Conservation (phyloP, 2,888 invertebrate species). For the Hermodice carunculata region DNA sequence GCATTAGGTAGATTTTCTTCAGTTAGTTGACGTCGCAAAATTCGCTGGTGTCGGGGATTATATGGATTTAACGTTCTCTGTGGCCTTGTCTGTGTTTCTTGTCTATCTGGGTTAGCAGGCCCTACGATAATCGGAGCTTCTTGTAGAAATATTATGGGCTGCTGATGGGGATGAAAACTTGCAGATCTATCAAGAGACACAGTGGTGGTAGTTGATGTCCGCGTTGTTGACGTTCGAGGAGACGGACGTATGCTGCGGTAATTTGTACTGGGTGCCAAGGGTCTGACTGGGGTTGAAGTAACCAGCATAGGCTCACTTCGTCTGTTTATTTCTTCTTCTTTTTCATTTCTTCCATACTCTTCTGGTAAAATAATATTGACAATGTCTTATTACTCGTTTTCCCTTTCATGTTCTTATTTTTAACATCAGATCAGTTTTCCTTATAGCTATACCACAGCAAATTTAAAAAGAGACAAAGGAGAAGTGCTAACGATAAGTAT, state of each 20-base stretch:
- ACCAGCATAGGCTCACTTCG: neutral
- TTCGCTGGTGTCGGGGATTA: slow-evolving; percentile 30
- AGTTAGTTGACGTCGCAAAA: slow-evolving; percentile 11
- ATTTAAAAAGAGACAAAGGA: too few species aligned
- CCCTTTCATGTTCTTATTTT: too few species aligned
- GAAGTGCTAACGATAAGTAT: too few species aligned
- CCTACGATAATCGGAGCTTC: neutral
- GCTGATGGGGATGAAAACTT: neutral
- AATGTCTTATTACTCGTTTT: neutral
- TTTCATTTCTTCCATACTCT: neutral
- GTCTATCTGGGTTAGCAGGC: neutral
- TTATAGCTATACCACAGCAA: too few species aligned
- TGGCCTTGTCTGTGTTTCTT: too few species aligned
- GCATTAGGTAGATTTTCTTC: slow-evolving; percentile 3
- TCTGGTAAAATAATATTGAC: neutral
- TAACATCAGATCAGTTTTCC: too few species aligned
- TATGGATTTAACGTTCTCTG: slow-evolving; percentile 19
- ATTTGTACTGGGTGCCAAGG: too few species aligned
- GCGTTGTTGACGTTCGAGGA: too few species aligned
- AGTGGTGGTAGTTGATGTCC: slow-evolving; percentile 20
- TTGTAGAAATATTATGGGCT: neutral
- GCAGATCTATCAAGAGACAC: neutral
- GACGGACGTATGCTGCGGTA: too few species aligned
- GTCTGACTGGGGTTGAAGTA: slow-evolving; percentile 11
- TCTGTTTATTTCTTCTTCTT: neutral